Percentiles rank a stretch among this genome's conserved stretches.
These are phyloP conservation scores for Liolophura sinensis DNA, from an alignment of 1,140 invertebrate species.

Conservation along the genomic window DNA sequence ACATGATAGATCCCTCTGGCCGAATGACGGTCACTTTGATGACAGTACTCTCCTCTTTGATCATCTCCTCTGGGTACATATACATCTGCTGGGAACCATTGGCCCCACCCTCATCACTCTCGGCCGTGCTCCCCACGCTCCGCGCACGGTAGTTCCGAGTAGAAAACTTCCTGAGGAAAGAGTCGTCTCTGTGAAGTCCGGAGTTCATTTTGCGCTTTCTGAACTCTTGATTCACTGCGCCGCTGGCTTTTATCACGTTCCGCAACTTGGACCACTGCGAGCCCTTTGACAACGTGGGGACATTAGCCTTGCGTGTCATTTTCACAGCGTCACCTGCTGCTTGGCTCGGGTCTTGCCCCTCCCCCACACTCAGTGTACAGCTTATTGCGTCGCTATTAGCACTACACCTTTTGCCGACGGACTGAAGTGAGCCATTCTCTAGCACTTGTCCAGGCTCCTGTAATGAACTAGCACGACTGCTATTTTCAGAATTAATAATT, in stretches of 20 bases:
- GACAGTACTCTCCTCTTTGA: constrained; percentile 59
- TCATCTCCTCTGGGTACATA: background rate
- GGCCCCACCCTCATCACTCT: constrained; percentile 13
- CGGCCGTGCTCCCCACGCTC: constrained; percentile 12
- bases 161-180: constrained; percentile 91
- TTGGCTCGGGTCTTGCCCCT: too few relatives aligned
- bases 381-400: too few relatives aligned
- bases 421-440: too few relatives aligned
- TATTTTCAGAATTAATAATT: too few relatives aligned
- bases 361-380: too few relatives aligned
- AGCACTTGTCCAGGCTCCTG: too few relatives aligned
- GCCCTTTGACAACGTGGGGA: constrained; percentile 2
- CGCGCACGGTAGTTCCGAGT: constrained; percentile 70
- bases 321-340: too few relatives aligned
- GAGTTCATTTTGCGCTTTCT: constrained; percentile 68
- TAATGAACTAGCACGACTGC: too few relatives aligned
- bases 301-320: too few relatives aligned
- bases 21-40: constrained; percentile 70
- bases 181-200: constrained; percentile 88
- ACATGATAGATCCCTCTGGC: constrained; percentile 91
- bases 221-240: constrained; percentile 70
- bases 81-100: too few relatives aligned
- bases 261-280: constrained; percentile 85
- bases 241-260: constrained; percentile 88
- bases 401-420: too few relatives aligned